A percentile compares a stretch with the other conserved stretches of the same genome.
These are phyloP conservation scores for Orientallactaga bullata DNA, from an alignment of 2,113 vertebrate species.

Conservation along the genomic window DNA sequence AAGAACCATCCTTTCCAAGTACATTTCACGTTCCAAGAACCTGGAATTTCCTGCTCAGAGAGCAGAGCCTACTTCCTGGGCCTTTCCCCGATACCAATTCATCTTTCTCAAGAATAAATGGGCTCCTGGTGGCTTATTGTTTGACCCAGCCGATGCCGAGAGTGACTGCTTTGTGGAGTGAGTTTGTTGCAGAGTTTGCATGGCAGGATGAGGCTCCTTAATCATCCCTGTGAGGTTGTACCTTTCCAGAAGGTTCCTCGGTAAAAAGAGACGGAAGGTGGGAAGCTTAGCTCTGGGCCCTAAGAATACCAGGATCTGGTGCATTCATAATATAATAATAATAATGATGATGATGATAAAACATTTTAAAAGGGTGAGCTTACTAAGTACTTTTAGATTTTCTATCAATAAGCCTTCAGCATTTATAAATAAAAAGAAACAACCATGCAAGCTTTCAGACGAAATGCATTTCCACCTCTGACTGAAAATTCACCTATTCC, in stretches of 20 bases:
- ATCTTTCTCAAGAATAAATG: not conserved
- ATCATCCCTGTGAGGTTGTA: not conserved
- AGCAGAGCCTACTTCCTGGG: not conserved
- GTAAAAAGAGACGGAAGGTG: not conserved
- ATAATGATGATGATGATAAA: too few species aligned
- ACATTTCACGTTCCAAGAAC: not conserved
- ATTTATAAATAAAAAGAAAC: not conserved
- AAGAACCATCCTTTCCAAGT: not conserved
- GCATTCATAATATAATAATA: too few species aligned
- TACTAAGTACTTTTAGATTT: too few species aligned
- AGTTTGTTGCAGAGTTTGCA: not conserved
- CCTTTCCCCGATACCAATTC: not conserved
- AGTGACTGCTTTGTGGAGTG: not conserved
- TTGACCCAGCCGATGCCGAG: not conserved
- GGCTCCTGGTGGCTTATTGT: not conserved
- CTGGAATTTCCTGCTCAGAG: not conserved
- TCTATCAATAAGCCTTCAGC: too few species aligned
- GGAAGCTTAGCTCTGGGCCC: not conserved
- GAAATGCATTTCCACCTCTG: constrained; percentile 21
- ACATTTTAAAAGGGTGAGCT: too few species aligned
- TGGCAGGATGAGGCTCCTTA: not conserved
- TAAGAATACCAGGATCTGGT: not conserved
- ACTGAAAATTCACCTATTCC: constrained; percentile 9
- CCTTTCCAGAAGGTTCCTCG: not conserved
- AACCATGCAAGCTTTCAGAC: not conserved